Evolutionary conservation across 1,140 invertebrate genomes (phyloP).

Genomic region (Panagrolaimus sp.): DNA sequence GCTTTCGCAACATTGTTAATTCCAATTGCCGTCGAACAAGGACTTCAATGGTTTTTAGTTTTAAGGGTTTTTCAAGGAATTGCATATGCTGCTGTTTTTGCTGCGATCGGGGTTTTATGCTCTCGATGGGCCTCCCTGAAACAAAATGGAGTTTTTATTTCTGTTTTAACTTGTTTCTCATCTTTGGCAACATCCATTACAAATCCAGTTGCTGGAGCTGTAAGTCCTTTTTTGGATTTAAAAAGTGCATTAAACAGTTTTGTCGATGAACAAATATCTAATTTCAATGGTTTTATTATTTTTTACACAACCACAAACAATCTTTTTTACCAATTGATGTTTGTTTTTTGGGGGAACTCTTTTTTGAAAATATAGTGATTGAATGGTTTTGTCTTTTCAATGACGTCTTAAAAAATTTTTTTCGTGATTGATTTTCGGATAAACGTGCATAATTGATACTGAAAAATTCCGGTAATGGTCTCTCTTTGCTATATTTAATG

Average conservation of each 20-base stretch:
- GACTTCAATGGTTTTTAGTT: slow-evolving; percentile 29
- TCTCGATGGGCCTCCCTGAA: slow-evolving; percentile 37
- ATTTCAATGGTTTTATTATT: too few relatives aligned
- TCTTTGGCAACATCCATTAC: slow-evolving; percentile 33
- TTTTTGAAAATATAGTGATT: too few relatives aligned
- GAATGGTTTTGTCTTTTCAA: neutral
- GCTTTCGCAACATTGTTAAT: slow-evolving; percentile 32
- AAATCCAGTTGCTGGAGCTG: slow-evolving; percentile 32
- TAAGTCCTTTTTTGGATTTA: slow-evolving; percentile 1
- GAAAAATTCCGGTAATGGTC: too few relatives aligned
- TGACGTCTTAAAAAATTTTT: neutral
- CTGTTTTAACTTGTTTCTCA: slow-evolving; percentile 40
- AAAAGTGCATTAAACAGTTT: too few relatives aligned
- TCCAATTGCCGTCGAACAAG: slow-evolving; percentile 13
- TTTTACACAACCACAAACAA: too few relatives aligned
- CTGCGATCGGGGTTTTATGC: slow-evolving; percentile 39
- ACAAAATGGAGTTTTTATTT: slow-evolving; percentile 37
- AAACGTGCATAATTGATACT: too few relatives aligned
- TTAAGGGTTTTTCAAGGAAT: slow-evolving; percentile 32
- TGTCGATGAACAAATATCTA: too few relatives aligned
- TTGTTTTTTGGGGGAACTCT: too few relatives aligned
- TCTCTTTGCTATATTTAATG: too few relatives aligned
- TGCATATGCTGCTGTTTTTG: slow-evolving; percentile 38
- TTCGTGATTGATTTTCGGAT: too few relatives aligned
- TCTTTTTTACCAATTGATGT: too few relatives aligned